Percentiles rank a stretch among this genome's conserved stretches.
Evolutionary conservation across 2,113 vertebrate species (phyloP).

Genomic region (Onychorhynchus coronatus): DNA sequence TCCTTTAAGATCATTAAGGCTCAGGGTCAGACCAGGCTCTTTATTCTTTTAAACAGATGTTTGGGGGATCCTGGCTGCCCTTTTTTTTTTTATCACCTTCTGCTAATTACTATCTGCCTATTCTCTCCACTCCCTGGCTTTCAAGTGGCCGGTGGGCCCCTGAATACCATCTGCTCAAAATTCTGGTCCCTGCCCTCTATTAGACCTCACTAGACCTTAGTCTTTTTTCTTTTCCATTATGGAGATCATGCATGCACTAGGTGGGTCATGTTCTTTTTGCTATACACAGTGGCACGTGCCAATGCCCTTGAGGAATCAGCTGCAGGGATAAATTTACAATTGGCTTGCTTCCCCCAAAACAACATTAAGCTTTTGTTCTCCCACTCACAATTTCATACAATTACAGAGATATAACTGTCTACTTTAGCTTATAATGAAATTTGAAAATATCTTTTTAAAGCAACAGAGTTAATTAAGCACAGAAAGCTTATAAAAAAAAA

Average conservation of each 20-base stretch:
- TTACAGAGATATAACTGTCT: background rate
- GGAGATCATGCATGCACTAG: slow-evolving; percentile 63
- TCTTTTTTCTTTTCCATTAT: slow-evolving; percentile 66
- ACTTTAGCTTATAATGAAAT: background rate
- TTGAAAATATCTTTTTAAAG: background rate
- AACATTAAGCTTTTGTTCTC: slow-evolving; percentile 44
- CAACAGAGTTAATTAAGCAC: background rate
- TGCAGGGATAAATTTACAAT: slow-evolving; percentile 52
- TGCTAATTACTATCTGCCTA: slow-evolving; percentile 73
- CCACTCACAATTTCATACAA: background rate
- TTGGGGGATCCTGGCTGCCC: slow-evolving; percentile 55
- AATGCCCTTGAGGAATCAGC: slow-evolving; percentile 58
- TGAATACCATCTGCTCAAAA: slow-evolving; percentile 85
- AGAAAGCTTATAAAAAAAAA: background rate
- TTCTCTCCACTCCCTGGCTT: slow-evolving; percentile 57
- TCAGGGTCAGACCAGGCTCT: slow-evolving; percentile 53
- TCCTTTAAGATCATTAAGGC: slow-evolving; percentile 60
- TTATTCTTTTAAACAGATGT: slow-evolving; percentile 70
- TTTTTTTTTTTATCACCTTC: slow-evolving; percentile 54
- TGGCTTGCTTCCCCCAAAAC: slow-evolving; percentile 47
- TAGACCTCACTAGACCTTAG: slow-evolving; percentile 59
- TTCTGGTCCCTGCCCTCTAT: slow-evolving; percentile 74
- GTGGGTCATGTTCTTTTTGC: slow-evolving; percentile 47
- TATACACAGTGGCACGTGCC: slow-evolving; percentile 58
- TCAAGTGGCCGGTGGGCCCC: slow-evolving; percentile 45